A percentile compares a stretch with the other conserved stretches of the same genome.
These are phyloP conservation scores for Lucinisca nassula DNA, from an alignment of 2,888 invertebrate genomes.

Conservation along the genomic window DNA sequence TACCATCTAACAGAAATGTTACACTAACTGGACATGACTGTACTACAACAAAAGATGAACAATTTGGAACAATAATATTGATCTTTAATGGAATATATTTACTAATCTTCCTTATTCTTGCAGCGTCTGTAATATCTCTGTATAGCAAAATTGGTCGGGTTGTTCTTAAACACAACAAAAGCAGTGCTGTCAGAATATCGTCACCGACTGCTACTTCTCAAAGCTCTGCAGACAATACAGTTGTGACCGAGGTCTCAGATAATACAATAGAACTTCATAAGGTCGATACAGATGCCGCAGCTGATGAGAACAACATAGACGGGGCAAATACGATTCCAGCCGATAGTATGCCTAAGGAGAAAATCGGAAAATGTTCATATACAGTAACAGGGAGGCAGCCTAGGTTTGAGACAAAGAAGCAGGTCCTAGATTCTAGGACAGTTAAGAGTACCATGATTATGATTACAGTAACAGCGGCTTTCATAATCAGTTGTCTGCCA, in stretches of 20 bases:
- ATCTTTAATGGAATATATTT: conserved; percentile 73
- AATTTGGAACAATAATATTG: conserved; percentile 62
- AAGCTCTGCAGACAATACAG: not conserved
- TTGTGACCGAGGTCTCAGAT: not conserved
- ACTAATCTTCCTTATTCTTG: conserved; percentile 69
- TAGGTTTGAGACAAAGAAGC: no score
- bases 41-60: conserved; percentile 66
- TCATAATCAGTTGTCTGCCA: conserved; percentile 54
- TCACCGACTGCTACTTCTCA: not conserved
- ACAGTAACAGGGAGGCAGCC: no score
- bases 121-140: conserved; percentile 63
- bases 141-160: conserved; percentile 71
- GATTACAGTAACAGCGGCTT: conserved; percentile 47
- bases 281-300: not conserved
- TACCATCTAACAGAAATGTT: conserved; percentile 1
- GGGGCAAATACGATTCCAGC: not conserved
- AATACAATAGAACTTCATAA: not conserved
- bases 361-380: no score
- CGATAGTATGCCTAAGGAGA: not conserved
- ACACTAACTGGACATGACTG: conserved; percentile 74
- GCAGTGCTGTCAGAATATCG: not conserved
- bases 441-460: conserved; percentile 68
- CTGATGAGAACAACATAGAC: no score
- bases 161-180: conserved; percentile 38
- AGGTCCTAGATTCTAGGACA: conserved; percentile 40